A percentile compares a stretch with the other conserved stretches of the same genome.
phyloP scores from a whole-genome alignment of 2,113 vertebrate genomes.

The Pseudopodoces humilis region DNA sequence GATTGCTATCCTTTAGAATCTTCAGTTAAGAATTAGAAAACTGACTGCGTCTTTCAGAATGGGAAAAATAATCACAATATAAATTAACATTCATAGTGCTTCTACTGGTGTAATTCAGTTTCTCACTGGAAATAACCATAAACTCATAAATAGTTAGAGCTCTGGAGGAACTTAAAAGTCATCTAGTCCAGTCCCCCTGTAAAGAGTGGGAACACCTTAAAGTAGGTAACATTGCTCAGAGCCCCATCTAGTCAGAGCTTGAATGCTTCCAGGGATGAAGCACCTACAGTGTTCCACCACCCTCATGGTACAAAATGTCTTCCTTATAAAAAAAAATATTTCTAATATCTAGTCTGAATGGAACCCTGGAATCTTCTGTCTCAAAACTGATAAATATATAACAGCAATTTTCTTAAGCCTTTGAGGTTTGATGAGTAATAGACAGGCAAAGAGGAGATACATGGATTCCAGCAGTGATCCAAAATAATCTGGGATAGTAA shows the following conservation, averaged over 20 bases:
- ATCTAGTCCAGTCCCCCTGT: background rate
- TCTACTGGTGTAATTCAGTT: background rate
- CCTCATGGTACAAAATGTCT: background rate
- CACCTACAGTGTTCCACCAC: background rate
- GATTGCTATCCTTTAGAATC: background rate
- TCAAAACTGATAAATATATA: background rate
- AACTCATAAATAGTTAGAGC: background rate
- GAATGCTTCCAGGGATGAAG: background rate
- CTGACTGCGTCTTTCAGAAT: background rate
- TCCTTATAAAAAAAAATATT: background rate
- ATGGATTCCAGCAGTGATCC: background rate
- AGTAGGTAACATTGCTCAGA: background rate
- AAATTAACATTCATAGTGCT: background rate
- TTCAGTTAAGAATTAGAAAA: background rate
- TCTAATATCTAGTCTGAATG: background rate
- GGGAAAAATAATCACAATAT: background rate
- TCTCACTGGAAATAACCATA: background rate
- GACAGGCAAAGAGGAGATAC: background rate
- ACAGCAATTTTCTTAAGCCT: background rate
- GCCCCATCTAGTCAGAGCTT: fast-evolving
- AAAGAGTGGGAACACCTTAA: background rate
- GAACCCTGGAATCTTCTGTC: background rate
- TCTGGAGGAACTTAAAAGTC: background rate
- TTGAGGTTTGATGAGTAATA: background rate
- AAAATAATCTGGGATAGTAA: background rate